Evolutionary conservation across 2,113 vertebrate species (phyloP).

Genomic region (Dendropsophus ebraccatus): DNA sequence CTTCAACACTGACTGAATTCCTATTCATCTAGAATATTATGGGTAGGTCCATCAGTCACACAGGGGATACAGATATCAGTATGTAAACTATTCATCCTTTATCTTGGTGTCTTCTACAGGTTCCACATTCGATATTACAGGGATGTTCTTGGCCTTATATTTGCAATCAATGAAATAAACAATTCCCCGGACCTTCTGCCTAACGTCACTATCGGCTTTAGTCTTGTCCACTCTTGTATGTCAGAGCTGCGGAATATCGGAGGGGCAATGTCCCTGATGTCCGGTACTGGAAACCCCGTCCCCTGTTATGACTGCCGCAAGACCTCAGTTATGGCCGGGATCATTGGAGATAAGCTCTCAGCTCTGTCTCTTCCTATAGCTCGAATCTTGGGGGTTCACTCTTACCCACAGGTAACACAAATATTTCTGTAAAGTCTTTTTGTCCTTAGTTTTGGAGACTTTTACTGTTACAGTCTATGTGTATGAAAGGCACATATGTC

Average conservation of each 20-base stretch:
- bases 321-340: neutral
- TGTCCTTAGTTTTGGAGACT: neutral
- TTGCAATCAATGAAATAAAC: conserved; percentile 35
- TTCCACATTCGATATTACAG: conserved; percentile 43
- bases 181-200: conserved; percentile 28
- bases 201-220: conserved; percentile 38
- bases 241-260: conserved; percentile 24
- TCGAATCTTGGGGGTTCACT: conserved; percentile 20
- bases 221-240: conserved; percentile 34
- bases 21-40: no score
- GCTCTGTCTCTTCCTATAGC: conserved; percentile 36
- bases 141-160: conserved; percentile 38
- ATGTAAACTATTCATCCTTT: neutral
- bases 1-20: no score
- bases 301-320: conserved; percentile 19
- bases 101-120: neutral
- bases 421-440: neutral
- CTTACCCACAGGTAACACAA: conserved; percentile 35
- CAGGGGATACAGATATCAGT: no score
- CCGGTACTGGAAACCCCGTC: neutral
- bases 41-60: no score
- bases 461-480: neutral
- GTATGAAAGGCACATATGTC: neutral
- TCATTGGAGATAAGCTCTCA: conserved; percentile 28
- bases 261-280: conserved; percentile 23